phyloP scores from a whole-genome alignment of 2,113 vertebrate genomes.

The Prietella phreatophila region DNA sequence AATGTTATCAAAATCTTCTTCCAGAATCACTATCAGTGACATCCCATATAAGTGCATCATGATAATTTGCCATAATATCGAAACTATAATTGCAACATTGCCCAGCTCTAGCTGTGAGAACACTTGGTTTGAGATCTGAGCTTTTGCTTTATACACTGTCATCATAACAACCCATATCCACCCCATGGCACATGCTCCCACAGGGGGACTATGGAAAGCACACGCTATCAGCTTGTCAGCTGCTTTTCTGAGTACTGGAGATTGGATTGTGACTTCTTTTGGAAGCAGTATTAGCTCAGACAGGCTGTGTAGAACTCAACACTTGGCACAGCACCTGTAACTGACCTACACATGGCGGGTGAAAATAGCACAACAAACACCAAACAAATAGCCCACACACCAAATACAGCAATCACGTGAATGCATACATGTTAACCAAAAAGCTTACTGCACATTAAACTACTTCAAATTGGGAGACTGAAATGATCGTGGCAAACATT shows the following conservation, averaged over 20 bases:
- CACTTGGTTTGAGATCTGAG: not conserved
- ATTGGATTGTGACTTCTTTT: constrained; percentile 5
- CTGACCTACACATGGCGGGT: constrained; percentile 9
- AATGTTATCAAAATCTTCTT: not conserved
- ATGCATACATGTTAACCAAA: constrained; percentile 21
- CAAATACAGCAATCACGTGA: constrained; percentile 3
- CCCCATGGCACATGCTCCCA: not conserved
- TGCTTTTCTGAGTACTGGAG: constrained; percentile 20
- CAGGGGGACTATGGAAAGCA: not conserved
- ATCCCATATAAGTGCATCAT: not conserved
- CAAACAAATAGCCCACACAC: not conserved
- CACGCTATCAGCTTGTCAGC: not conserved
- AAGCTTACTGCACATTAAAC: not conserved
- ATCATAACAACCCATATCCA: not conserved
- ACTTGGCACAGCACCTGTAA: constrained; percentile 41
- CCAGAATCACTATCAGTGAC: too few relatives aligned
- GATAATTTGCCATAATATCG: not conserved
- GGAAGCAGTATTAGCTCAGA: constrained; percentile 29
- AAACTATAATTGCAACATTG: not conserved
- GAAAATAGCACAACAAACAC: constrained; percentile 28
- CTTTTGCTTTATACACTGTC: not conserved
- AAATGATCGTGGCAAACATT: not conserved
- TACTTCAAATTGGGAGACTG: not conserved
- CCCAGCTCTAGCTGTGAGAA: not conserved
- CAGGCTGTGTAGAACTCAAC: constrained; percentile 17